Evolutionary conservation across 1,140 invertebrate species (phyloP), one percentile per base, ranked within the genome.

Genomic region (Yoshiicerus persimilis): DNA sequence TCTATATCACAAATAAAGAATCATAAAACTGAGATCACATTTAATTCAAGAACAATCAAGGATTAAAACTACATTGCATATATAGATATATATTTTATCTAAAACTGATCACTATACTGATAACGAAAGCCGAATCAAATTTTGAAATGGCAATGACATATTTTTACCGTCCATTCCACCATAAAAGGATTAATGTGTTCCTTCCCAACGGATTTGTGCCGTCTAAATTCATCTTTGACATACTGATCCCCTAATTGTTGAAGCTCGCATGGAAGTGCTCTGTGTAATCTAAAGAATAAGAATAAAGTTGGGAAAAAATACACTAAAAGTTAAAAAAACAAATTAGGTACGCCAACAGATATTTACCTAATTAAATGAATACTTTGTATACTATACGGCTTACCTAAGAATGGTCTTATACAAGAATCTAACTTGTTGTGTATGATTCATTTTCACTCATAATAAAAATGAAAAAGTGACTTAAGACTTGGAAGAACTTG

Each of bases 91-190:
- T n/a, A n/a, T n/a, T n/a, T n/a, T n/a, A n/a, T n/a, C n/a, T n/a
- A n/a, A n/a, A n/a, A n/a, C n/a, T n/a, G n/a, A n/a, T n/a, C n/a
- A n/a, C n/a, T n/a, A n/a, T n/a, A n/a, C n/a, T n/a, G n/a, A n/a
- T n/a, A n/a, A n/a, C n/a, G n/a, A n/a, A n/a, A n/a, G n/a, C n/a
- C n/a, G n/a, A n/a, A n/a, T n/a, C n/a, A n/a, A n/a, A n/a, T n/a
- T n/a, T n/a, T n/a, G n/a, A n/a, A n/a, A n/a, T n/a, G n/a, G n/a
- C n/a, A n/a, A n/a, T n/a, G n/a, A n/a, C n/a, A n/a, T n/a, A n/a
- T 6, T n/a, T 94, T 95, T 93, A 98, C 97, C 62, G 96, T 95
- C 97, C 97, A 99, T 93, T 97, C 97, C 36, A 94, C 95, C 92
- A 98, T 94, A 92, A 99, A 98, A 88, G 96, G 93, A 32, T 94